A percentile compares a stretch with the other conserved stretches of the same genome.
Evolutionary conservation across 1,140 invertebrate genomes (phyloP).

Genomic region (Drosophila persimilis): DNA sequence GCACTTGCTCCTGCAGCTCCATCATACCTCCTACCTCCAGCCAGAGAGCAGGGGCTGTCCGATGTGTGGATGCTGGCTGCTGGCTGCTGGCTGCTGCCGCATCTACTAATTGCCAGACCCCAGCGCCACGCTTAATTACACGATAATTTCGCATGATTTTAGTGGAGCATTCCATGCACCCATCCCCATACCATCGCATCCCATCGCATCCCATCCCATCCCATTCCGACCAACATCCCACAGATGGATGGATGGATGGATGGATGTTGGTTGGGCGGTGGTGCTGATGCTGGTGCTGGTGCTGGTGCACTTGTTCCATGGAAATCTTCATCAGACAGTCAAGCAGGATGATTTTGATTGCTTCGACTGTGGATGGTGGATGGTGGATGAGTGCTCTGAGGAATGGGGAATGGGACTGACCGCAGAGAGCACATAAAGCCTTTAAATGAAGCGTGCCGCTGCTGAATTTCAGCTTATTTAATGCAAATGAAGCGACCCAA

Average conservation of each 20-base stretch:
- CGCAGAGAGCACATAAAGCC: conserved; percentile 63
- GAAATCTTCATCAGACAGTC: conserved; percentile 38
- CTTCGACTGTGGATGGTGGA: background rate
- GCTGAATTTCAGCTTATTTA: conserved; percentile 83
- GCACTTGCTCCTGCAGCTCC: conserved; percentile 18
- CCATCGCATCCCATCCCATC: background rate
- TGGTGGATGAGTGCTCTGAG: no score
- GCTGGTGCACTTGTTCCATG: conserved; percentile 48
- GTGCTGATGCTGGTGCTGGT: background rate
- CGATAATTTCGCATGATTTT: conserved; percentile 79
- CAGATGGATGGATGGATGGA: no score
- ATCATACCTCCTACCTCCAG: background rate
- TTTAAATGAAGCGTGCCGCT: conserved; percentile 73
- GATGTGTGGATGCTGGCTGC: conserved; percentile 1
- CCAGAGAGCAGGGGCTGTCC: no score
- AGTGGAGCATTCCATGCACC: conserved; percentile 21
- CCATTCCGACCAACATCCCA: no score
- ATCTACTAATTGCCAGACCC: conserved; percentile 45
- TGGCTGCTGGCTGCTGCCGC: background rate
- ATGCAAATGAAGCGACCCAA: conserved; percentile 80
- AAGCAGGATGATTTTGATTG: conserved; percentile 15
- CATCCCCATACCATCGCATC: no score
- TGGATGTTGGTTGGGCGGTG: background rate
- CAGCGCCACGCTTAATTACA: conserved; percentile 75
- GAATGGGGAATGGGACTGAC: conserved; percentile 18